Base-by-base conservation (phyloP, 2,888 invertebrate species). In the Patella ulyssiponensis region DNA sequence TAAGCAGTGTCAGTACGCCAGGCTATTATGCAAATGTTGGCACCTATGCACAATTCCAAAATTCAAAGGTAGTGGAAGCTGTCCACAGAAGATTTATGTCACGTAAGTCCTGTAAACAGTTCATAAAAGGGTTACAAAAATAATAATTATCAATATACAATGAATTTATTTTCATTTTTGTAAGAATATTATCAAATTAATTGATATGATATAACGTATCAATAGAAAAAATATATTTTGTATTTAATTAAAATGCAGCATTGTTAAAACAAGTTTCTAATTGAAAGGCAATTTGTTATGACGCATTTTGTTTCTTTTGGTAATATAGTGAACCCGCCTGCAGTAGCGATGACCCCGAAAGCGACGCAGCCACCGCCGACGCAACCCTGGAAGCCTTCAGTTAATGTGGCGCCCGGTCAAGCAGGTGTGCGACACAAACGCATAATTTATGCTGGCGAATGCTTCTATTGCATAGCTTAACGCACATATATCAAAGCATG, bases 1-100 rank as follows among this genome's bases (percentile, higher is more conserved):
- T 88, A 11, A 64, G 73, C 20, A 72, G 78, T 15, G 78, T 86
- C 64, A 85, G 86, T 11, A 69, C 76, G 0, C 77, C 78, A 44
- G 76, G 79, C 9, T 81, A 84, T 70, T 79, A 80, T 17, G 74
- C 75, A 0, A 83, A 82, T 69, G 74, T 84, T 14, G 73, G 79
- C 12, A 80, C 78, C 9, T 86, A 82, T 15, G 71, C 44, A 17
- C 64, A 70, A 12, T 73, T 86, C 51, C 77, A 52, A 17, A 23
- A 69, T 23, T 5, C 27, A 14, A 44, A 52, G 14, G 58, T 78
- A 2, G 76, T 74, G 17, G 69, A 78, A 4, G 52, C 76, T 64
- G 52, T 82, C 7, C 51, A 78, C 14, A 76, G 64, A 15, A 78
- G 77, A 33, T 79, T 82, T 58, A 78, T 71, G 51, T 77, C 76